Percentiles rank a stretch among this genome's conserved stretches.
These are phyloP conservation scores for Laticauda laticaudata DNA, from an alignment of 2,113 vertebrate species.

Conservation along the genomic window DNA sequence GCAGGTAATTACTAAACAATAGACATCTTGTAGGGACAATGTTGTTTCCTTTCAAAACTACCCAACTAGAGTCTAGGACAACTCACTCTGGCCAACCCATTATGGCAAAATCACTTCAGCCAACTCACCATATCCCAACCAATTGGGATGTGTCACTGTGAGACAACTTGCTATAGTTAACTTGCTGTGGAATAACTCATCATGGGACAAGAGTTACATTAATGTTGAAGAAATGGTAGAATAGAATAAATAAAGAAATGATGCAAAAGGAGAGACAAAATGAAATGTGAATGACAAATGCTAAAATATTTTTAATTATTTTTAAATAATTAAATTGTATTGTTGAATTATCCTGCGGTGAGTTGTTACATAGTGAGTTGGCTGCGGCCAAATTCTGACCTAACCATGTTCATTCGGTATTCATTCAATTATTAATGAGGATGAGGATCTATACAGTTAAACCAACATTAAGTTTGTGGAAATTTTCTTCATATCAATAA, in stretches of 20 bases:
- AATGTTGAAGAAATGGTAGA: background rate
- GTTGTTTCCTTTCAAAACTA: background rate
- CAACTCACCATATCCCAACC: background rate
- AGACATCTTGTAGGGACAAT: background rate
- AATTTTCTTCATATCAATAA: background rate
- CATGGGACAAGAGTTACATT: background rate
- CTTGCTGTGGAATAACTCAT: background rate
- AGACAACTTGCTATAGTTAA: background rate
- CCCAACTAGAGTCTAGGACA: background rate
- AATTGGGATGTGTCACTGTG: background rate
- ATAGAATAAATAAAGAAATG: background rate
- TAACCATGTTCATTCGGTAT: background rate
- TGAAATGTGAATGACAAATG: background rate
- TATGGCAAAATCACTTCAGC: background rate
- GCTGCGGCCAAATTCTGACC: background rate
- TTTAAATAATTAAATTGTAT: background rate
- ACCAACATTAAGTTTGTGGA: slow-evolving; percentile 16
- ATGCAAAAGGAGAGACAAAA: background rate
- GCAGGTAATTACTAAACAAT: background rate
- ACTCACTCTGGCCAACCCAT: background rate
- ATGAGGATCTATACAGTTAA: background rate
- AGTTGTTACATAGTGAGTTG: background rate
- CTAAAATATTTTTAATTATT: too few species aligned
- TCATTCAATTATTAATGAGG: background rate
- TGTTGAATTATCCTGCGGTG: background rate